A percentile compares a stretch with the other conserved stretches of the same genome.
Conservation (phyloP, 2,888 invertebrate genomes). For the Aphrophora alni region DNA sequence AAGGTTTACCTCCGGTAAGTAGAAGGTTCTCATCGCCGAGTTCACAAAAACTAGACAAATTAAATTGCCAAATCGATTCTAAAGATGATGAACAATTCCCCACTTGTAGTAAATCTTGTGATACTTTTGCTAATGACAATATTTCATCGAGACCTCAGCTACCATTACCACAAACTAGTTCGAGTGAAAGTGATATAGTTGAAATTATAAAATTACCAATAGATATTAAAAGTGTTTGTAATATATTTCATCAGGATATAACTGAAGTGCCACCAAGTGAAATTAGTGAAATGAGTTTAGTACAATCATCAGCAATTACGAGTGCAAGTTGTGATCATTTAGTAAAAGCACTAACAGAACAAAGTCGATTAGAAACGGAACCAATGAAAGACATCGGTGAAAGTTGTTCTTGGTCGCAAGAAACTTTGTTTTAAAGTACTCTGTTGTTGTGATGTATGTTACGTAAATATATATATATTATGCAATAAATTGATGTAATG, state of each 20-base stretch:
- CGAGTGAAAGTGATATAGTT: constrained; percentile 11
- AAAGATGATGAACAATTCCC: background rate
- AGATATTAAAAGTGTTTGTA: constrained; percentile 41
- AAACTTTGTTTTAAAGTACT: constrained; percentile 47
- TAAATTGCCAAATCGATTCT: background rate
- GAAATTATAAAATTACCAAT: background rate
- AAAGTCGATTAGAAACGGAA: constrained; percentile 27
- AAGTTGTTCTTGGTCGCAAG: constrained; percentile 48
- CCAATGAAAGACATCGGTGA: constrained; percentile 43
- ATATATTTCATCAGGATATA: constrained; percentile 40
- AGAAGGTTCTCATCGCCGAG: constrained; percentile 30
- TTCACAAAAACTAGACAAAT: constrained; percentile 6
- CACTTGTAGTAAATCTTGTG: constrained; percentile 25
- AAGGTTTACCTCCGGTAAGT: background rate
- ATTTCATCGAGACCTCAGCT: constrained; percentile 20
- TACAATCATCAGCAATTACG: constrained; percentile 40
- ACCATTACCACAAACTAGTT: constrained; percentile 28
- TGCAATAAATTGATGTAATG: constrained; percentile 21
- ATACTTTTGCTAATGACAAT: constrained; percentile 22
- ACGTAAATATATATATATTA: background rate
- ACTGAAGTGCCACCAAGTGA: background rate
- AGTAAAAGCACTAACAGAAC: constrained; percentile 47
- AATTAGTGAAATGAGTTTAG: constrained; percentile 6
- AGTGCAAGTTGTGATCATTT: constrained; percentile 48
- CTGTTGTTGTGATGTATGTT: background rate